Evolutionary conservation across 2,797 vertebrate genomes (phyloP), one percentile per base, ranked within the genome.

Genomic region (Semaprochilodus insignis): DNA sequence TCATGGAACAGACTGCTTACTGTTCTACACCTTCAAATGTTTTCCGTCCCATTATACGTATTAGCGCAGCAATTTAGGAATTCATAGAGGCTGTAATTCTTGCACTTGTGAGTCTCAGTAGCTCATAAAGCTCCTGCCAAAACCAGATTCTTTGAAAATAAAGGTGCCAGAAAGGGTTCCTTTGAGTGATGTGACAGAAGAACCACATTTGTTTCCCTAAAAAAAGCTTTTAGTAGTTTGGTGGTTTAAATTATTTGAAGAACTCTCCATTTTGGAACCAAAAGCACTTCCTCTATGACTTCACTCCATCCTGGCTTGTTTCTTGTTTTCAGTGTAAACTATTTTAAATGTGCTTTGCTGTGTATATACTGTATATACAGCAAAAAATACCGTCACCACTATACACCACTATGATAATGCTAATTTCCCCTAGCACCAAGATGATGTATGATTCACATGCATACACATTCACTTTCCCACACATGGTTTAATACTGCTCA

Each of bases 41-140:
- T 70, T 78, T 78, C 54, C 34, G 44, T 70, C 54, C 23, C 77
- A 69, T 69, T 79, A 70, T 31, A 31, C 3, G 31, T 31, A 31
- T 36, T 67, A 36, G 8, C 65, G 36, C 11, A 16, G 66, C 10
- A 21, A 21, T 78, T 57, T 78, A 21, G 6, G 62, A 67, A 34
- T 67, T 78, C 27, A 31, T 23, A 11, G 11, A 8, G 27, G 48
- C 10, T 74, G 6, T 62, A 16, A 8, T 48, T 34, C 34, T 21
- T 67, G 65, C 36, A n/a, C 21, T 70, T 51, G 63, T 23, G 48
- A 44, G 36, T 15, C 48, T 65, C 73, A 36, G 17, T 21, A 31
- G 15, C 2, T 54, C 34, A 77, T 17, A 27, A 21, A 44, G 17
- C 17, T n/a, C 8, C 13, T 40, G 23, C 23, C 62, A 14, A 65